A percentile compares a stretch with the other conserved stretches of the same genome.
These are phyloP conservation scores for Axinella damicornis DNA, from an alignment of 37 sponge, comb jelly and placozoan genomes.

Conservation along the genomic window DNA sequence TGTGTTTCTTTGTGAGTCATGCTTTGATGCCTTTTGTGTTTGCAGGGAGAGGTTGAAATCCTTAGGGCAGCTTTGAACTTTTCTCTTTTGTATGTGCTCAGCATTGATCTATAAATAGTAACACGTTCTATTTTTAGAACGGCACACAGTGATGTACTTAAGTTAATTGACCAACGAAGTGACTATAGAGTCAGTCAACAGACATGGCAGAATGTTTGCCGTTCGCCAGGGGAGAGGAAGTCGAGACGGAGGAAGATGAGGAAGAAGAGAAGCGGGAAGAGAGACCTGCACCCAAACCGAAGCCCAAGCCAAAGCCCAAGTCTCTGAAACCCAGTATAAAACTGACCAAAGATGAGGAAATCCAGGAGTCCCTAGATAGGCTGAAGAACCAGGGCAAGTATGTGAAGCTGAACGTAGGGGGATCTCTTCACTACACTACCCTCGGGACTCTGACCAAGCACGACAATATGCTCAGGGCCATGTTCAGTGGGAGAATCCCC, in stretches of 20 bases:
- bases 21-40: background rate
- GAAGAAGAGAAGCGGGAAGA: background rate
- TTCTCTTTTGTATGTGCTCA: background rate
- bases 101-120: constrained; percentile 22
- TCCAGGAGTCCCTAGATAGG: constrained; percentile 47
- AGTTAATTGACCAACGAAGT: background rate
- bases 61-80: constrained; percentile 4
- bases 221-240: background rate
- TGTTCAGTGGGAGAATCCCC: constrained; percentile 97
- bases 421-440: constrained; percentile 91
- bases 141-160: background rate
- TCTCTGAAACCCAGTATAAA: background rate
- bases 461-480: constrained; percentile 97
- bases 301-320: constrained; percentile 2
- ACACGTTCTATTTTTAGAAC: background rate
- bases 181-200: too few species aligned
- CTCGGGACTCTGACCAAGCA: constrained; percentile 90
- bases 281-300: background rate
- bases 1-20: background rate
- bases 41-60: constrained; percentile 30
- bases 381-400: constrained; percentile 78
- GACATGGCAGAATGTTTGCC: constrained; percentile 16
- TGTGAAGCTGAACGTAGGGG: constrained; percentile 97
- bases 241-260: constrained; percentile 5
- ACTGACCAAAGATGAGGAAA: constrained; percentile 45